These are phyloP conservation scores for Galendromus occidentalis DNA, from an alignment of 1,140 invertebrate genomes.

Conservation along the genomic window DNA sequence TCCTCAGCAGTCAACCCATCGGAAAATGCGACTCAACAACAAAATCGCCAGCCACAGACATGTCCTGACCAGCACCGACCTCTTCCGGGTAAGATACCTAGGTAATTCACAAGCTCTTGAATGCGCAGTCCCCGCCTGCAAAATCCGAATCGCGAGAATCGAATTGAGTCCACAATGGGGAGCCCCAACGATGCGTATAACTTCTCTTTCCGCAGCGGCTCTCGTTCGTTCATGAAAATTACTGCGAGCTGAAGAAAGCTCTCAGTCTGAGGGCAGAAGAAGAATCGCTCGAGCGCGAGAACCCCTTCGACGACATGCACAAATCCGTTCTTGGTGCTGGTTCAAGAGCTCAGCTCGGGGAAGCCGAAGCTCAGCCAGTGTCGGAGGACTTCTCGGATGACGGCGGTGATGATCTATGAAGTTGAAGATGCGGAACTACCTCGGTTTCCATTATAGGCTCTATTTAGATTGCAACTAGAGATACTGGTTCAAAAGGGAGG, in stretches of 20 bases:
- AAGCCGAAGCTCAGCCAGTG: too few relatives aligned
- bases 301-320: neutral
- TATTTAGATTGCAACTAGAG: too few relatives aligned
- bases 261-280: neutral
- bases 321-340: neutral
- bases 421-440: too few relatives aligned
- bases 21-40: neutral
- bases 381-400: too few relatives aligned
- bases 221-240: neutral
- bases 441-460: too few relatives aligned
- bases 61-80: neutral
- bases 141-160: too few relatives aligned
- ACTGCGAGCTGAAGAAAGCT: neutral
- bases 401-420: too few relatives aligned
- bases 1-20: constrained; percentile 7
- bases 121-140: too few relatives aligned
- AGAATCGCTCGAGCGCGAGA: neutral
- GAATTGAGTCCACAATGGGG: too few relatives aligned
- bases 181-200: too few relatives aligned
- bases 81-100: neutral
- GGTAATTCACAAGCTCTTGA: too few relatives aligned
- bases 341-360: neutral
- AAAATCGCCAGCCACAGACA: neutral
- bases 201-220: neutral
- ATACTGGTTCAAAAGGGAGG: too few relatives aligned